Base-by-base conservation (phyloP, 2,888 invertebrate genomes). In the Ligdia adustata region DNA sequence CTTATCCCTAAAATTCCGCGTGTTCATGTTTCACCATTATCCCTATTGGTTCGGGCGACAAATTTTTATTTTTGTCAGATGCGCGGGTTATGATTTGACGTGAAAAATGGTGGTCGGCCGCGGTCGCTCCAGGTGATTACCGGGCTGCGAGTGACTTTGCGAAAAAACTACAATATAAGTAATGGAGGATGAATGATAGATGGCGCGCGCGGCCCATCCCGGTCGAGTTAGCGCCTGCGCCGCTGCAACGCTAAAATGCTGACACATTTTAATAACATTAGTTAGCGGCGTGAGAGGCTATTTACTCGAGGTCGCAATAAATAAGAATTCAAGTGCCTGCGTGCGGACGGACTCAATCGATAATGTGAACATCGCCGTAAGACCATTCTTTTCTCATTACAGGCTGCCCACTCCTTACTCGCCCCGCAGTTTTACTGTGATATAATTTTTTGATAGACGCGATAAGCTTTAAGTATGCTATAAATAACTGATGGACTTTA, bases 141-240 rank as follows among this genome's bases (percentile, higher is more conserved):
- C 88, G 87, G 86, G 81, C 88, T 80, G 82, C 75, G 81, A 84
- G 83, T 90, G 90, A 90, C 88, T 90, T 87, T 79, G 89, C 90
- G 72, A 86, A 89, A 86, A 89, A 89, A 88, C 83, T 84, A 90
- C 89, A 90, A 89, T 89, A 88, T 90, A 89, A 88, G 90, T 90
- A 90, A 90, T 90, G 89, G 90, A 86, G 87, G 87, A 89, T 89
- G 86, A 85, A 88, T 90, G 90, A 90, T 90, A 89, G 87, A 90
- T 88, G 82, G 86, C 82, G 78, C 67, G 62, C 66, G 72, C 70
- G 69, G 73, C 64, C 66, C 63, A 55, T 65, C 62, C 60, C 57
- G 63, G 61, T 62, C 72, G 67, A 72, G 66, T 62, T 61, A 72
- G 68, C 74, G 69, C 68, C 62, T 67, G 65, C 68, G 68, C 62